A percentile compares a stretch with the other conserved stretches of the same genome.
phyloP scores from a whole-genome alignment of 2,797 vertebrate species.

The Tenualosa thibaudeaui region DNA sequence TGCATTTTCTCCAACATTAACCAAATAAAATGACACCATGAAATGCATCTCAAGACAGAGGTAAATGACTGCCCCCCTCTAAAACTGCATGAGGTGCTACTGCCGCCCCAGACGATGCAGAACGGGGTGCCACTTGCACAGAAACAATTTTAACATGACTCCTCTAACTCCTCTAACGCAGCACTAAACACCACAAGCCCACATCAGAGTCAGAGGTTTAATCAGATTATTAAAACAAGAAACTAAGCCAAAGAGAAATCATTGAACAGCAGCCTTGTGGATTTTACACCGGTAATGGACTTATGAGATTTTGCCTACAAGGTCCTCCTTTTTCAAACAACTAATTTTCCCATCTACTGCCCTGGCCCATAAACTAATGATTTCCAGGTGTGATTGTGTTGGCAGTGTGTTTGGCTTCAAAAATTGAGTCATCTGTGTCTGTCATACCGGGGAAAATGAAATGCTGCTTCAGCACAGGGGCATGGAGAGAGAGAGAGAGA shows the following conservation, averaged over 20 bases:
- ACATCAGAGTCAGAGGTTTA: not conserved
- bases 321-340: conserved; percentile 4
- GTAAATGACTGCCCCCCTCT: not conserved
- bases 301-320: not conserved
- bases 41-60: not conserved
- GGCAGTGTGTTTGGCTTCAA: conserved; percentile 14
- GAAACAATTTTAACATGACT: not conserved
- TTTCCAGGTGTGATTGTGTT: conserved; percentile 9
- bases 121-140: not conserved
- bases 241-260: conserved; percentile 4
- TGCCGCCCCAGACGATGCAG: not conserved
- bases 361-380: not conserved
- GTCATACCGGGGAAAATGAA: conserved; percentile 54
- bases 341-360: not conserved
- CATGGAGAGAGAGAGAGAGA: conserved; percentile 36
- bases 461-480: conserved; percentile 63
- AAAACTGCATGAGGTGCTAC: not conserved
- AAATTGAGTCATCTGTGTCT: conserved; percentile 51
- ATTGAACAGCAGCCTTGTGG: not conserved
- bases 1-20: conserved; percentile 21
- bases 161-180: not conserved
- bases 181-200: not conserved
- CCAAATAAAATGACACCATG: conserved; percentile 17
- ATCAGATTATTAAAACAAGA: not conserved
- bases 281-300: not conserved